Evolutionary conservation across 1,140 invertebrate genomes (phyloP), one percentile per base, ranked within the genome.

Genomic region (Atta texana): DNA sequence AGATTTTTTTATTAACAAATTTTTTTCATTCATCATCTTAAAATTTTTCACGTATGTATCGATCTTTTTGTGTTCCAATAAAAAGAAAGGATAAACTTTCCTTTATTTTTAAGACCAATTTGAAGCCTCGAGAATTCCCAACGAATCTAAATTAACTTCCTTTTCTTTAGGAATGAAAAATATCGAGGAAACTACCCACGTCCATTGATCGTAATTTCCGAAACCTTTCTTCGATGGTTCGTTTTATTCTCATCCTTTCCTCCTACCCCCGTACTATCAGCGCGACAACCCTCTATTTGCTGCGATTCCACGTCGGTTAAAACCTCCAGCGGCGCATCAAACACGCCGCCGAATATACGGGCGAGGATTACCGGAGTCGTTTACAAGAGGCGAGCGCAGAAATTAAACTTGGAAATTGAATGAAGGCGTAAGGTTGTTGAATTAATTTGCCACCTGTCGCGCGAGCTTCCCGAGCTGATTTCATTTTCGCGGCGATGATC

Each of bases 361-460:
- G 71, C 39, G 34, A 49, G 66, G 82, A 88, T 88, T 88, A 88
- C 51, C 66, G 71, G 64, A 55, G 51, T 72, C 84, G 74, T 86
- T 88, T 88, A 78, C 82, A 51, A 63, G 72, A 69, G 66, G 55
- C 68, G 64, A 66, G 59, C 51, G 51, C 68, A 80, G 87, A 88
- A 88, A 88, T 88, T 88, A 86, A 88, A 88, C 84, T 86, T 77
- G 87, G 82, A 86, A 88, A 86, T 86, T 88, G 87, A 86, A 78
- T 69, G 53, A 78, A 75, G 81, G 68, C 69, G 72, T 31, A 71
- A 80, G 59, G 74, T 80, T 72, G 72, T 74, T 72, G 81, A 85
- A 85, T 87, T 85, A 85, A 87, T 85, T 86, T 84, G 66, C 87
- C 87, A 88, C 84, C 84, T 88, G 87, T 88, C 84, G 51, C 85